phyloP scores from a whole-genome alignment of 2,113 vertebrate species.

The rat (Rattus norvegicus) region GRCr8 NC_086033.1:66807501-66808000 shows the following conservation, averaged over 20 bases:
- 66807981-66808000: not conserved
- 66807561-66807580: too few relatives aligned
- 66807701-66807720: not conserved
- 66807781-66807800: not conserved
- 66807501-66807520: too few relatives aligned
- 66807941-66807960: too few relatives aligned
- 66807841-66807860: not conserved
- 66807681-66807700: not conserved
- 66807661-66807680: not conserved
- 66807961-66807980: too few relatives aligned
- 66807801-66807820: not conserved
- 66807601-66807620: not conserved
- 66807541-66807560: too few relatives aligned
- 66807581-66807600: too few relatives aligned
- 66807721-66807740: too few relatives aligned
- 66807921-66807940: not conserved
- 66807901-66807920: not conserved
- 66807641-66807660: not conserved
- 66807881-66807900: not conserved
- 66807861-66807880: not conserved
- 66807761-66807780: not conserved
- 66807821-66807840: not conserved
- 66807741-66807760: too few relatives aligned
- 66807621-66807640: not conserved
- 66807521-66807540: too few relatives aligned